A percentile compares a stretch with the other conserved stretches of the same genome.
Evolutionary conservation across 1,140 invertebrate genomes (phyloP).

Genomic region (Cotesia typhae): DNA sequence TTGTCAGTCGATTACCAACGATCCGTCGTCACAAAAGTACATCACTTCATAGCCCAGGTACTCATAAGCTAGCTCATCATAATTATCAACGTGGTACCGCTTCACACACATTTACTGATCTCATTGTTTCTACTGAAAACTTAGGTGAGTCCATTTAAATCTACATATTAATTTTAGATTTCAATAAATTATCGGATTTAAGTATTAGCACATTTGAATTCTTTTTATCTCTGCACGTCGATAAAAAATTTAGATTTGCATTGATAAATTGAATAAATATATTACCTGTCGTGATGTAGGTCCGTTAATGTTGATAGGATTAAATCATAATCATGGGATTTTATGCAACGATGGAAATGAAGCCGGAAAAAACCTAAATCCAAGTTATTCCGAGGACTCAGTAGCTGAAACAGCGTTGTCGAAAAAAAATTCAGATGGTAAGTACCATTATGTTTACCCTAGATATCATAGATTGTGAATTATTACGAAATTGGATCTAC

Average conservation of each 20-base stretch:
- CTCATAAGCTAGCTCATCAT: constrained; percentile 67
- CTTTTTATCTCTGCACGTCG: not conserved
- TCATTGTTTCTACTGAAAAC: constrained; percentile 77
- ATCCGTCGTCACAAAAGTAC: constrained; percentile 83
- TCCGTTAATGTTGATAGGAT: constrained; percentile 41
- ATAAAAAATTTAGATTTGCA: not conserved
- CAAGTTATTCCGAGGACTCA: constrained; percentile 80
- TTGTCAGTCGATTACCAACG: constrained; percentile 86
- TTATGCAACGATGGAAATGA: constrained; percentile 50
- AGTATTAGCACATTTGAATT: constrained; percentile 7
- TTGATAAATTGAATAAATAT: not conserved
- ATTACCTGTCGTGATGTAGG: constrained; percentile 41
- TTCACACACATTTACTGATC: constrained; percentile 71
- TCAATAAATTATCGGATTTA: constrained; percentile 10
- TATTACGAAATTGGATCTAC: not conserved
- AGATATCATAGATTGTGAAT: not conserved
- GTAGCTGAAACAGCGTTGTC: constrained; percentile 78
- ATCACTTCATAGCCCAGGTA: constrained; percentile 74
- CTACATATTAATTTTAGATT: constrained; percentile 33
- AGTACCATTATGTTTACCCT: constrained; percentile 56
- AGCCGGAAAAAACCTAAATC: constrained; percentile 66
- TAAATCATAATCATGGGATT: constrained; percentile 47
- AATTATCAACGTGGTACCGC: constrained; percentile 54
- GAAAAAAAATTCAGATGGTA: constrained; percentile 85
- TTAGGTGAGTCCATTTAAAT: constrained; percentile 65